A percentile compares a stretch with the other conserved stretches of the same genome.
phyloP scores from a whole-genome alignment of 2,797 vertebrate genomes.

The Sphenopsis melanotis region DNA sequence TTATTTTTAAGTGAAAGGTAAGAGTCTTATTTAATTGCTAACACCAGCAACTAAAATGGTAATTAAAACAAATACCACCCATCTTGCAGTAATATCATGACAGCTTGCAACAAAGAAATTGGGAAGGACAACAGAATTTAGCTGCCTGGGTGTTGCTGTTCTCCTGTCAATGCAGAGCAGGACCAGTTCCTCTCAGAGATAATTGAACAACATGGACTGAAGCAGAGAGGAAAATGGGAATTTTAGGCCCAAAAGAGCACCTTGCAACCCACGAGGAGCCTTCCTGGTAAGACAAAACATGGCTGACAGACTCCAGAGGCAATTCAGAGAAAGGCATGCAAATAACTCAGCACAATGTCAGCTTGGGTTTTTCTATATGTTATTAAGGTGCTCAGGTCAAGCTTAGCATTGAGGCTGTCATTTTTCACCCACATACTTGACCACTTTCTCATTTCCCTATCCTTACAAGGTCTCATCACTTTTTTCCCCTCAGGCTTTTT shows the following conservation, averaged over 20 bases:
- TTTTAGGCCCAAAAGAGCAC: background rate
- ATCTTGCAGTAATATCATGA: background rate
- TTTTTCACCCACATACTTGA: background rate
- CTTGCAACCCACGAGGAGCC: background rate
- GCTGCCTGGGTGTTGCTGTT: background rate
- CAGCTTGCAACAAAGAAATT: background rate
- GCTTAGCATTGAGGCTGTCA: background rate
- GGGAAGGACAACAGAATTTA: background rate
- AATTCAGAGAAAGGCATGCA: background rate
- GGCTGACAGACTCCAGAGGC: background rate
- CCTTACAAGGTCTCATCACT: background rate
- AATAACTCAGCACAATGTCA: background rate
- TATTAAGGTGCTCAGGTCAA: background rate
- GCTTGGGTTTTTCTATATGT: background rate
- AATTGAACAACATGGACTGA: background rate
- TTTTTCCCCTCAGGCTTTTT: background rate
- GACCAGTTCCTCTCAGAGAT: background rate
- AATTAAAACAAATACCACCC: background rate
- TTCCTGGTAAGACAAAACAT: background rate
- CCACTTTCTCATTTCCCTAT: background rate
- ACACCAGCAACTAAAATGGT: background rate
- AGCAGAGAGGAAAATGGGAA: background rate
- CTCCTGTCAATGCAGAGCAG: background rate
- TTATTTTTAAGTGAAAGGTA: conserved; percentile 29
- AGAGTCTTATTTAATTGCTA: background rate